These are phyloP conservation scores for Plagodis dolabraria DNA, from an alignment of 2,888 invertebrate genomes.

Conservation along the genomic window DNA sequence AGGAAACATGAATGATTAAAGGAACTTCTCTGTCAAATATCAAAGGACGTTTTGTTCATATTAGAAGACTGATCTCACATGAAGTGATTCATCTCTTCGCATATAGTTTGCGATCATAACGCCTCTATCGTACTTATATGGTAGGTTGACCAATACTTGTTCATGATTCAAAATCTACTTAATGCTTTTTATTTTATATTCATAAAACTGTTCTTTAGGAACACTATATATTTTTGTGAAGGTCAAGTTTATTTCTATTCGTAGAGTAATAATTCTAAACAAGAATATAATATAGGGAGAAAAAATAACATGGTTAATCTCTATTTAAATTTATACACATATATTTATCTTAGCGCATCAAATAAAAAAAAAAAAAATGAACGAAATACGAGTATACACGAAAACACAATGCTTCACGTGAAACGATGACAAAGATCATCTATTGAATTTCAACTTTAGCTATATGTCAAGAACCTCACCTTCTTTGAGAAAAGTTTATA, in stretches of 20 bases:
- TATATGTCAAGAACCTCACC: too few species aligned
- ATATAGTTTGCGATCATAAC: constrained; percentile 48
- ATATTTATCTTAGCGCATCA: neutral
- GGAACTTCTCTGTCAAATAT: constrained; percentile 18
- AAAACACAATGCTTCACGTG: too few species aligned
- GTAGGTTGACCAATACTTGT: constrained; percentile 31
- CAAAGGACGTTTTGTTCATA: constrained; percentile 21
- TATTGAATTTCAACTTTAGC: too few species aligned
- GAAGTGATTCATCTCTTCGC: constrained; percentile 63
- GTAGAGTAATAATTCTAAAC: too few species aligned
- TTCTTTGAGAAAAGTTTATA: neutral
- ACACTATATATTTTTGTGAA: too few species aligned
- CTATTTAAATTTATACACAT: neutral
- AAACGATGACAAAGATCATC: too few species aligned
- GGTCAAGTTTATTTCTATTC: neutral
- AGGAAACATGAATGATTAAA: constrained; percentile 37
- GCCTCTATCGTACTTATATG: constrained; percentile 41
- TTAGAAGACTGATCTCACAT: constrained; percentile 64
- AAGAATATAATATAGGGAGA: too few species aligned
- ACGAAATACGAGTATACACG: too few species aligned
- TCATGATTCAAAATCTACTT: constrained; percentile 31
- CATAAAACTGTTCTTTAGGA: too few species aligned
- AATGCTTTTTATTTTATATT: constrained; percentile 17
- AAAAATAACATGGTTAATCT: neutral
- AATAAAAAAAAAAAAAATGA: too few species aligned